A percentile compares a stretch with the other conserved stretches of the same genome.
Evolutionary conservation across 2,888 invertebrate genomes (phyloP).

Genomic region (Aspidapion aeneum): DNA sequence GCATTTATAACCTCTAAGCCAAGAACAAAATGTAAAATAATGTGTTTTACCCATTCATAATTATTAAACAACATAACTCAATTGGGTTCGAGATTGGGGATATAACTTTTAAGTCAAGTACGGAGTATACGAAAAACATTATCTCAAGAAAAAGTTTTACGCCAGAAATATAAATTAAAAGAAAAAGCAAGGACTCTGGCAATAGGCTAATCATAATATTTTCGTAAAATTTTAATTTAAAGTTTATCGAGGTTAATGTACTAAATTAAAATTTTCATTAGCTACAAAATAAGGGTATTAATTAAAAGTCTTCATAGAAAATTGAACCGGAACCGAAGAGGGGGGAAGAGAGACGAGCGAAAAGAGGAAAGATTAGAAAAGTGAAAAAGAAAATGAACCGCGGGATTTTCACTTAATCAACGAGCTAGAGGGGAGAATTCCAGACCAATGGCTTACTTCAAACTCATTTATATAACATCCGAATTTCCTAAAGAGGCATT

Average conservation of each 20-base stretch:
- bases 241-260: conserved; percentile 4
- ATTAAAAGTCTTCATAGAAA: background rate
- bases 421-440: background rate
- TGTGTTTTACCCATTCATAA: too few species aligned
- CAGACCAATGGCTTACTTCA: background rate
- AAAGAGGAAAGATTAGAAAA: background rate
- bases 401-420: background rate
- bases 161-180: too few species aligned
- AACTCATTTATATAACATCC: background rate
- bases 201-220: background rate
- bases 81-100: too few species aligned
- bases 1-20: too few species aligned
- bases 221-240: background rate
- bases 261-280: conserved; percentile 3
- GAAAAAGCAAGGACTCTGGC: background rate
- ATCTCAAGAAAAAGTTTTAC: too few species aligned
- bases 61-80: too few species aligned
- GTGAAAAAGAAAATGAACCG: background rate
- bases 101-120: too few species aligned
- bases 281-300: conserved; percentile 6
- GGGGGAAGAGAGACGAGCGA: too few species aligned
- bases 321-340: conserved; percentile 10
- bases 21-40: too few species aligned
- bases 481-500: background rate
- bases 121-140: too few species aligned